A percentile compares a stretch with the other conserved stretches of the same genome.
Evolutionary conservation across 2,888 invertebrate genomes (phyloP).

Genomic region (Hydroisotoma schaefferi): DNA sequence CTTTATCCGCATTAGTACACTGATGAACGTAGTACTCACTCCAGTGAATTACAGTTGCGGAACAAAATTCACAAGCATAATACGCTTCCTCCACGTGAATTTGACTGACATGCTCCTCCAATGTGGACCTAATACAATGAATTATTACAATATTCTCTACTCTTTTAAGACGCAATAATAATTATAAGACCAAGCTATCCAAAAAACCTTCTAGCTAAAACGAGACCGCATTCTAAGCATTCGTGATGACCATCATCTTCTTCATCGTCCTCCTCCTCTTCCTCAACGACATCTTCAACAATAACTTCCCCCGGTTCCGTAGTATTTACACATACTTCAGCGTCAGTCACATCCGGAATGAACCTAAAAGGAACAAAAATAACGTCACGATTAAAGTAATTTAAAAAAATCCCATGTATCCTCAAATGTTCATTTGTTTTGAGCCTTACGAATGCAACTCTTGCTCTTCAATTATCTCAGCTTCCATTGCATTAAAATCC

Average conservation of each 20-base stretch:
- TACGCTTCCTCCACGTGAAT: constrained; percentile 35
- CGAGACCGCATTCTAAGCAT: not conserved
- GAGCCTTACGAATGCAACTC: constrained; percentile 21
- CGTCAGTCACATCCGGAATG: constrained; percentile 4
- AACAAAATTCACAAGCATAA: constrained; percentile 37
- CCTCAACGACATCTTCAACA: not conserved
- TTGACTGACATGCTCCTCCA: constrained; percentile 1
- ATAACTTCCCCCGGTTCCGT: not conserved
- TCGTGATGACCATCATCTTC: not conserved
- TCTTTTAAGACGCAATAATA: too few species aligned
- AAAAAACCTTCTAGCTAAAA: not conserved
- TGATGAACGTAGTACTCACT: constrained; percentile 34
- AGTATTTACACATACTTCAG: not conserved
- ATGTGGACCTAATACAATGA: too few species aligned
- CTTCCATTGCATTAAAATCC: constrained; percentile 9
- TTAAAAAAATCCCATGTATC: not conserved
- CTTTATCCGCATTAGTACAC: constrained; percentile 21
- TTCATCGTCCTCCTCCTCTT: not conserved
- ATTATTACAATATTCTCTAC: too few species aligned
- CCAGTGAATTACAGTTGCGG: constrained; percentile 31
- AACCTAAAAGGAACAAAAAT: not conserved
- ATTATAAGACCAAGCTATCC: too few species aligned
- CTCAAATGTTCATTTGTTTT: not conserved
- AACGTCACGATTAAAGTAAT: not conserved
- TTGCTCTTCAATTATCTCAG: constrained; percentile 12